Evolutionary conservation across 2,888 invertebrate species (phyloP).

Genomic region (Nomada hirtipes): DNA sequence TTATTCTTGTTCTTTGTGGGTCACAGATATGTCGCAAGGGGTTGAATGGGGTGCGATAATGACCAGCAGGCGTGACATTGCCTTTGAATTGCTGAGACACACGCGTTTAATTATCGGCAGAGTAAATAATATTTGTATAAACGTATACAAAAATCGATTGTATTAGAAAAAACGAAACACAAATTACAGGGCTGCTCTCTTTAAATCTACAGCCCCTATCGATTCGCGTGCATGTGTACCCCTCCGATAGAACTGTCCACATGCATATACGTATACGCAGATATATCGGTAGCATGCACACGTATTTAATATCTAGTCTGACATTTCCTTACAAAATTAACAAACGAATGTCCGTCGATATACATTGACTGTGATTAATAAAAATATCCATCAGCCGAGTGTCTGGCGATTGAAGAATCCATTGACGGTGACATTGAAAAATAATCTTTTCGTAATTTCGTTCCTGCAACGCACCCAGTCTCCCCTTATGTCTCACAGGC

Average conservation of each 20-base stretch:
- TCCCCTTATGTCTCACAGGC: background rate
- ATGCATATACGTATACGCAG: background rate
- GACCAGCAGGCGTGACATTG: no score
- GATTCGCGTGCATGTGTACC: slow-evolving; percentile 22
- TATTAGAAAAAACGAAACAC: background rate
- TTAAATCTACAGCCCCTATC: slow-evolving; percentile 1
- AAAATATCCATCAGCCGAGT: no score
- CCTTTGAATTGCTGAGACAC: no score
- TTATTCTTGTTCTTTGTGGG: no score
- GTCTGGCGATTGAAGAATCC: background rate
- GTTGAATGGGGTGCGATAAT: no score
- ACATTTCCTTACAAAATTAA: background rate
- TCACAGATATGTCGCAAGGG: no score
- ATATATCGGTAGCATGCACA: no score
- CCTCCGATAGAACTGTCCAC: slow-evolving; percentile 2
- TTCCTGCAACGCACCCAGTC: background rate
- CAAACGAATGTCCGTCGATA: background rate
- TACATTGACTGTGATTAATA: background rate
- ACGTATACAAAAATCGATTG: no score
- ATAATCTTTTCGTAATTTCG: background rate
- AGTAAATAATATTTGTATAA: no score
- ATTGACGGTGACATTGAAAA: slow-evolving; percentile 9
- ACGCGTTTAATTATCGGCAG: no score
- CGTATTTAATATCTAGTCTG: background rate
- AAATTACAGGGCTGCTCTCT: background rate